phyloP scores from a whole-genome alignment of 2,888 invertebrate genomes.

The Standfussiana lucernea region DNA sequence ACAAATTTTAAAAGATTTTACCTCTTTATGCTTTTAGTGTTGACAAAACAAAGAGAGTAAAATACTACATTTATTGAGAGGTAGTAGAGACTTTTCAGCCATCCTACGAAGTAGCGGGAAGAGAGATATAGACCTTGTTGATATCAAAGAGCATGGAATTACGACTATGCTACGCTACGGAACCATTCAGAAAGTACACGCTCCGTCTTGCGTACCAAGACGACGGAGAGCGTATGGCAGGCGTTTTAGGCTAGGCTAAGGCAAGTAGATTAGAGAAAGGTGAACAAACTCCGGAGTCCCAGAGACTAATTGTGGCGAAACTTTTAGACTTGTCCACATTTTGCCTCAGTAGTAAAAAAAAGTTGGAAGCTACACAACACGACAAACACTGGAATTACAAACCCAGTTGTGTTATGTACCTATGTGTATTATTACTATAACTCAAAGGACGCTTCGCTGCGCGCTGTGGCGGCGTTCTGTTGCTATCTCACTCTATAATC shows the following conservation, averaged over 20 bases:
- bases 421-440: not conserved
- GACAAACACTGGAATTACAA: not conserved
- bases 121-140: too few species aligned
- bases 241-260: not conserved
- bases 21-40: too few species aligned
- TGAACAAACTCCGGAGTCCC: not conserved
- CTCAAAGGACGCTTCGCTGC: not conserved
- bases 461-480: not conserved
- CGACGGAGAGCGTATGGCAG: not conserved
- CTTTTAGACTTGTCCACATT: not conserved
- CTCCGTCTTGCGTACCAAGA: not conserved
- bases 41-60: too few species aligned
- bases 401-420: not conserved
- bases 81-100: not conserved
- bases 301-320: not conserved
- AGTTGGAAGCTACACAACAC: not conserved
- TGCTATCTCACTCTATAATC: conserved; percentile 13
- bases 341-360: not conserved
- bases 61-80: too few species aligned
- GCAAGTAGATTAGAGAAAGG: not conserved
- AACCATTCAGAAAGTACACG: too few species aligned
- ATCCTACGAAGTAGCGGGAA: not conserved
- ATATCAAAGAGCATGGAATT: too few species aligned
- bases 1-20: too few species aligned
- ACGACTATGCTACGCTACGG: too few species aligned